phyloP scores from a whole-genome alignment of 2,797 vertebrate genomes.

The Natrix natrix region DNA sequence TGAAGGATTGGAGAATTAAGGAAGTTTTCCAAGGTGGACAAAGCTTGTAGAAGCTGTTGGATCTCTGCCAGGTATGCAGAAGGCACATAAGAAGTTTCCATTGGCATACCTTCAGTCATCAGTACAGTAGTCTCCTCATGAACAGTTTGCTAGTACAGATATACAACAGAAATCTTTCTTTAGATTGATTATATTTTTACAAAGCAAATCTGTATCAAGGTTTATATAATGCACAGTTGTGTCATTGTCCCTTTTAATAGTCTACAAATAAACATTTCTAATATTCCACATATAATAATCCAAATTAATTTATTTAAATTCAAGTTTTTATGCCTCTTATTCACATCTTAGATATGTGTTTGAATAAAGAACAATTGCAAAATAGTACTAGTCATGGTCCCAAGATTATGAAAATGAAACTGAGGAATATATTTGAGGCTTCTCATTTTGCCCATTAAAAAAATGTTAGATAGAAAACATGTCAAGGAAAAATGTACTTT shows the following conservation, averaged over 20 bases:
- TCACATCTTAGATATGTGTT: not conserved
- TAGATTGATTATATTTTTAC: constrained; percentile 57
- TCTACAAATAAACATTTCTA: not conserved
- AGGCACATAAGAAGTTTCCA: constrained; percentile 78
- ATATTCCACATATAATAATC: not conserved
- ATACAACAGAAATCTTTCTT: constrained; percentile 71
- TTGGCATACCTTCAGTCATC: constrained; percentile 71
- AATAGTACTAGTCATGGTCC: not conserved
- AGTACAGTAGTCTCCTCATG: constrained; percentile 70
- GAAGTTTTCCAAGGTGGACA: constrained; percentile 86
- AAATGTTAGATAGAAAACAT: not conserved
- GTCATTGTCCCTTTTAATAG: not conserved
- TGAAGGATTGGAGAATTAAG: constrained; percentile 88
- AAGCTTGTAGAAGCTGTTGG: constrained; percentile 80
- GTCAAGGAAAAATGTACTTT: not conserved
- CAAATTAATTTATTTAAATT: not conserved
- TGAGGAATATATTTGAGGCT: not conserved
- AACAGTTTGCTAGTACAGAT: constrained; percentile 78
- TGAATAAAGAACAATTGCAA: not conserved
- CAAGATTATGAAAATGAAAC: not conserved
- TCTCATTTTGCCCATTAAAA: not conserved
- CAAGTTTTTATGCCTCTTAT: not conserved
- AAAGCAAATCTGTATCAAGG: not conserved
- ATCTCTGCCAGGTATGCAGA: constrained; percentile 83
- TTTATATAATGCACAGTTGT: not conserved